phyloP scores from a whole-genome alignment of 2,888 invertebrate genomes.

The Halictus quadricinctus region DNA sequence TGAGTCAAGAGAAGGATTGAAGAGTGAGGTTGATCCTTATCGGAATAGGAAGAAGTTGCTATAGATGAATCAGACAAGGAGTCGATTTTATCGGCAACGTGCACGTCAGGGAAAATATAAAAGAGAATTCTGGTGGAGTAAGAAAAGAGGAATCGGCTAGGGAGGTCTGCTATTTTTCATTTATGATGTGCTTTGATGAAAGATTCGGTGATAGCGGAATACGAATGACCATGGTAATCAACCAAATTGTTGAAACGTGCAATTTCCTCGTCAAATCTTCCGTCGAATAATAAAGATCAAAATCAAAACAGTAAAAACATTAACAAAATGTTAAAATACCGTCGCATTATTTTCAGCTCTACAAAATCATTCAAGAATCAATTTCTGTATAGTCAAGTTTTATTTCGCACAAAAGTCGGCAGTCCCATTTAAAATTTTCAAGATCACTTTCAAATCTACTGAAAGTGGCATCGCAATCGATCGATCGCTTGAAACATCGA shows the following conservation, averaged over 20 bases:
- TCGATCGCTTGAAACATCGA: neutral
- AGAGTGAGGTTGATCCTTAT: slow-evolving; percentile 2
- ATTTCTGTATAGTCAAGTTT: too few species aligned
- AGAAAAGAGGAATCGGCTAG: neutral
- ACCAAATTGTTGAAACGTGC: neutral
- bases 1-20: slow-evolving; percentile 12
- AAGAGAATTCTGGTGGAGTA: neutral
- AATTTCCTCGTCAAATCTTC: neutral
- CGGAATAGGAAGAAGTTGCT: slow-evolving; percentile 7
- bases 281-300: too few species aligned
- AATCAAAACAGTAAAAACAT: too few species aligned
- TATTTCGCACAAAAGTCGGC: neutral
- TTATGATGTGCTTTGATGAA: neutral
- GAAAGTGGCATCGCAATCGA: neutral
- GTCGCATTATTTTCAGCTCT: too few species aligned
- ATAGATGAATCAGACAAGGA: neutral
- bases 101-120: slow-evolving; percentile 7
- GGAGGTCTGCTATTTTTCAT: neutral
- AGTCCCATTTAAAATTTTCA: neutral
- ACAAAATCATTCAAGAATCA: too few species aligned
- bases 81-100: slow-evolving; percentile 10
- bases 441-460: neutral
- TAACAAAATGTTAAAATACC: too few species aligned
- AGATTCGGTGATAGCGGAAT: neutral
- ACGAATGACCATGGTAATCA: neutral